Evolutionary conservation across 2,888 invertebrate species (phyloP).

Genomic region (Callyntrura sp.): DNA sequence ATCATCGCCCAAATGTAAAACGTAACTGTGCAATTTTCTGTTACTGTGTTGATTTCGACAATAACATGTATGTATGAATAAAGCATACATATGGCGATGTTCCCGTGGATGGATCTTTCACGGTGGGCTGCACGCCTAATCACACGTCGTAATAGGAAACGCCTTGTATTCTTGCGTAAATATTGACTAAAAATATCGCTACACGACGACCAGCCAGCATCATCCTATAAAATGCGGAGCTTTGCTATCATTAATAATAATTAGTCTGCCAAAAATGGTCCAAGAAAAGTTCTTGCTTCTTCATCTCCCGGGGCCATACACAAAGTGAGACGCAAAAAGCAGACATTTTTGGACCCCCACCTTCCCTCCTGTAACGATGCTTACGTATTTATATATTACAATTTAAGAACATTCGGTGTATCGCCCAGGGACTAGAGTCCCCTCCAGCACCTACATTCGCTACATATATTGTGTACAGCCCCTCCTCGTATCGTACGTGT

Average conservation of each 20-base stretch:
- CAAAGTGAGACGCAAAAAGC: neutral
- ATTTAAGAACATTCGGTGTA: too few relatives aligned
- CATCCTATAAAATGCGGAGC: neutral
- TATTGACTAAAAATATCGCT: slow-evolving; percentile 28
- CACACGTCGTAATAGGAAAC: slow-evolving; percentile 4
- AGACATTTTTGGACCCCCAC: neutral
- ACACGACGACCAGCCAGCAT: too few relatives aligned
- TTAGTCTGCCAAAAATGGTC: slow-evolving; percentile 62
- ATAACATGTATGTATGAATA: neutral
- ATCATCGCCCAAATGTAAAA: neutral
- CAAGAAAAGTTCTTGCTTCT: slow-evolving; percentile 63
- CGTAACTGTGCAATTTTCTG: too few relatives aligned
- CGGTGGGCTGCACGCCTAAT: neutral
- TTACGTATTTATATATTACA: too few relatives aligned
- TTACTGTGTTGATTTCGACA: neutral
- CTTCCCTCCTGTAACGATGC: neutral
- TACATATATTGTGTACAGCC: too few relatives aligned
- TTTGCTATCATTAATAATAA: slow-evolving; percentile 34
- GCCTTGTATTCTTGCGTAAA: neutral
- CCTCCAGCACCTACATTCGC: too few relatives aligned
- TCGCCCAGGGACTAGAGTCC: too few relatives aligned
- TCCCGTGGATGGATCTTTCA: too few relatives aligned
- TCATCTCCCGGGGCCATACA: neutral
- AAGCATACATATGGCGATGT: too few relatives aligned
- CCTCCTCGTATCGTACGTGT: too few relatives aligned